Conservation (phyloP, 2,113 vertebrate genomes). For the Cromileptes altivelis region DNA sequence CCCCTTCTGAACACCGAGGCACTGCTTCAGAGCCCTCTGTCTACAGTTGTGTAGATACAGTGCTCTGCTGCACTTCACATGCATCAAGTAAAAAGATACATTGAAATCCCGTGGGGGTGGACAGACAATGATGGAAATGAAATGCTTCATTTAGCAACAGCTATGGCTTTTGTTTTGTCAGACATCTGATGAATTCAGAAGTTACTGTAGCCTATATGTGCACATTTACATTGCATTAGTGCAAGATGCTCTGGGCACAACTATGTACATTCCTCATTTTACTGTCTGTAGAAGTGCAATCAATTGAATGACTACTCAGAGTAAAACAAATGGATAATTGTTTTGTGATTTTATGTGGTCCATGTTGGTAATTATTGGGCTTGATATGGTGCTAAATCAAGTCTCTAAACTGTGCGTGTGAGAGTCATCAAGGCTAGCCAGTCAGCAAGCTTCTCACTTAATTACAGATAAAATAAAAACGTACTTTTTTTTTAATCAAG, state of each 20-base stretch:
- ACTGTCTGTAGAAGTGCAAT: not conserved
- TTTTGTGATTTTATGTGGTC: not conserved
- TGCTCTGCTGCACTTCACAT: conserved; percentile 62
- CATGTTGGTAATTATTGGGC: conserved; percentile 9
- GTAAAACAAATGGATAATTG: not conserved
- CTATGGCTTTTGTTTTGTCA: conserved; percentile 58
- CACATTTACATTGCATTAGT: not conserved
- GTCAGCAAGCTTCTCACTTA: not conserved
- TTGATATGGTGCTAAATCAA: not conserved
- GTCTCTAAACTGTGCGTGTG: conserved; percentile 1
- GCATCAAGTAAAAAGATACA: conserved; percentile 67
- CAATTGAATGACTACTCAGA: not conserved
- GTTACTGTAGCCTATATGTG: conserved; percentile 3
- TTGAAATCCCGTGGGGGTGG: conserved; percentile 52
- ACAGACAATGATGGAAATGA: conserved; percentile 65
- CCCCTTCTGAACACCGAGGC: conserved; percentile 41
- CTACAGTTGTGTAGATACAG: conserved; percentile 57
- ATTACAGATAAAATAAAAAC: not conserved
- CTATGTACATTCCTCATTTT: conserved; percentile 16
- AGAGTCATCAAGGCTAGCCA: conserved; percentile 3
- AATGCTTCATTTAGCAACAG: conserved; percentile 65
- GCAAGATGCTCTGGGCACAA: not conserved
- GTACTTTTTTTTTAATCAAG: not conserved
- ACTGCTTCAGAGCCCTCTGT: conserved; percentile 58
- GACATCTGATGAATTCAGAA: conserved; percentile 45